A percentile compares a stretch with the other conserved stretches of the same genome.
Evolutionary conservation across 1,140 invertebrate genomes (phyloP).

Genomic region (Cylas formicarius): DNA sequence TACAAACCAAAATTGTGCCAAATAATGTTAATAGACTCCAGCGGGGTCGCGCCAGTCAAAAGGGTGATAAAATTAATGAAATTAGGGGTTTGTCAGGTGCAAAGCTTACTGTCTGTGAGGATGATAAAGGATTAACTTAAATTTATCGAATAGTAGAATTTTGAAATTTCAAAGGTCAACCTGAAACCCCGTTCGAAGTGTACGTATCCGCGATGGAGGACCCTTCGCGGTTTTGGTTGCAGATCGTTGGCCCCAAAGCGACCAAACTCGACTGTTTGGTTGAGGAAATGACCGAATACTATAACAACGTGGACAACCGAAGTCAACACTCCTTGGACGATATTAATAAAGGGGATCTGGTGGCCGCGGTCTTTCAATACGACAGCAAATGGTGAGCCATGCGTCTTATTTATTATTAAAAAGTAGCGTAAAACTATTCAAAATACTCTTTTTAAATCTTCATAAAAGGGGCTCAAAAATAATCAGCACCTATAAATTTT

Average conservation of each 20-base stretch:
- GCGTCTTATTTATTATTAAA: no score
- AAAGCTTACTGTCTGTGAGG: slow-evolving; percentile 49
- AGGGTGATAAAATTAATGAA: slow-evolving; percentile 59
- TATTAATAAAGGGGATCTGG: slow-evolving; percentile 62
- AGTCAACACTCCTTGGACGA: slow-evolving; percentile 49
- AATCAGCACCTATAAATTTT: slow-evolving; percentile 4
- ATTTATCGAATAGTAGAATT: no score
- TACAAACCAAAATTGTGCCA: neutral
- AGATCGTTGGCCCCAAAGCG: slow-evolving; percentile 63
- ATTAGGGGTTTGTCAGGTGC: slow-evolving; percentile 58
- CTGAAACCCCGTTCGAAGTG: slow-evolving; percentile 61
- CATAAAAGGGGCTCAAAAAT: no score
- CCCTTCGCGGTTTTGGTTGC: slow-evolving; percentile 78
- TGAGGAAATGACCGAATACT: slow-evolving; percentile 72
- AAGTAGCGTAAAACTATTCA: no score
- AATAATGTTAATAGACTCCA: neutral
- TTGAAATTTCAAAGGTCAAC: no score
- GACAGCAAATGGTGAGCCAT: slow-evolving; percentile 69
- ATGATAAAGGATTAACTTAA: slow-evolving; percentile 24
- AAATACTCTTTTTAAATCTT: no score
- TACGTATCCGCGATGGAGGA: slow-evolving; percentile 73
- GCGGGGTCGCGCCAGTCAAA: neutral
- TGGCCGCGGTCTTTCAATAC: slow-evolving; percentile 67
- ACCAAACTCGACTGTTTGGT: slow-evolving; percentile 66
- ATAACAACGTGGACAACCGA: slow-evolving; percentile 54